Percentiles rank a stretch among this genome's conserved stretches.
Evolutionary conservation across 2,113 vertebrate genomes (phyloP).

Genomic region (Megaptera novaeangliae): DNA sequence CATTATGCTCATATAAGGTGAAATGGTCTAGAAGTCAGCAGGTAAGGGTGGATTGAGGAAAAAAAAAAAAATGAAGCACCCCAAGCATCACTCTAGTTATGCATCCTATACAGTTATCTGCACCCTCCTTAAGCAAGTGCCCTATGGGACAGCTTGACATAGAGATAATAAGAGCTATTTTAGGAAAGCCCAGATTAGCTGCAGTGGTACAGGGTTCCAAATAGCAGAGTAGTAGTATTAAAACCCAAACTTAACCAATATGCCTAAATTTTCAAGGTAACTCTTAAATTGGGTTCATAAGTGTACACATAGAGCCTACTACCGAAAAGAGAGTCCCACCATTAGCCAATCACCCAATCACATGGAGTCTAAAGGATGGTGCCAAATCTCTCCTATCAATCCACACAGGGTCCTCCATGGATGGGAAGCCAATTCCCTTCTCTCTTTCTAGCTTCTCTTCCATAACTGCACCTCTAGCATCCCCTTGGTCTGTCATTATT

Average conservation of each 20-base stretch:
- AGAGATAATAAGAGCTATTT: not conserved
- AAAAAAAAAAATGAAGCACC: not conserved
- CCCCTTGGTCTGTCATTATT: not conserved
- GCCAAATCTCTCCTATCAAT: not conserved
- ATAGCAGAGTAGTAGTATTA: not conserved
- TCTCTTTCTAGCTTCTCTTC: not conserved
- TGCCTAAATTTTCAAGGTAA: not conserved
- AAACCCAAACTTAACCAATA: not conserved
- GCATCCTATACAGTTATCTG: not conserved
- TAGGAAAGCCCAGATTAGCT: not conserved
- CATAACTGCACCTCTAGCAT: not conserved
- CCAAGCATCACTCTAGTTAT: not conserved
- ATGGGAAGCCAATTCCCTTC: not conserved
- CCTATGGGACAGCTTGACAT: not conserved
- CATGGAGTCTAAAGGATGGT: not conserved
- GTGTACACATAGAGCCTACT: not conserved
- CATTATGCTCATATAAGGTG: not conserved
- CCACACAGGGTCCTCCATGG: not conserved
- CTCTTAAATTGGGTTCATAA: not conserved
- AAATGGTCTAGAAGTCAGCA: not conserved
- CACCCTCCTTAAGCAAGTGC: not conserved
- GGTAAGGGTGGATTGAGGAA: not conserved
- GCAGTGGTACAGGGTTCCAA: not conserved
- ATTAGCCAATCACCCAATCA: not conserved
- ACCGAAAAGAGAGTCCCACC: not conserved